Evolutionary conservation across 2,888 invertebrate species (phyloP).

Genomic region (Anoplius nigerrimus): DNA sequence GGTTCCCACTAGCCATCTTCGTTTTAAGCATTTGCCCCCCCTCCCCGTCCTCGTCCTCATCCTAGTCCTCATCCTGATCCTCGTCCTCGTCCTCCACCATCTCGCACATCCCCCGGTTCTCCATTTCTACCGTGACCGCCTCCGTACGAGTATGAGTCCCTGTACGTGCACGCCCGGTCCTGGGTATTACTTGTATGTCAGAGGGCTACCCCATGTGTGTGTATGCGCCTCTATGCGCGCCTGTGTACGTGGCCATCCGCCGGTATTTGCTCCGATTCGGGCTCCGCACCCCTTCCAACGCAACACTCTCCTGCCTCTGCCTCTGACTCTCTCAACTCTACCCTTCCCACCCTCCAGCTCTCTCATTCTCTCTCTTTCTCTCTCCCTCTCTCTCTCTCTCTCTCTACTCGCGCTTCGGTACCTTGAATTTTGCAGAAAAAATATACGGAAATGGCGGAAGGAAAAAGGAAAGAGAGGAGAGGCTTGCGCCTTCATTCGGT

Average conservation of each 20-base stretch:
- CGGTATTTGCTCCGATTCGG: conserved; percentile 69
- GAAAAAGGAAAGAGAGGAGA: conserved; percentile 34
- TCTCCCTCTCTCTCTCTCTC: conserved; percentile 12
- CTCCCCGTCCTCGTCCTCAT: conserved; percentile 29
- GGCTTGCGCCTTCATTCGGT: too few species aligned
- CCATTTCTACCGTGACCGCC: conserved; percentile 50
- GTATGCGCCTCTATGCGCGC: conserved; percentile 15
- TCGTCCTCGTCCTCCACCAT: conserved; percentile 24
- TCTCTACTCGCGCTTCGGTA: conserved; percentile 36
- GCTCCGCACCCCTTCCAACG: conserved; percentile 46
- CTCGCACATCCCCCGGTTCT: conserved; percentile 14
- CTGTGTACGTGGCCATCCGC: conserved; percentile 51
- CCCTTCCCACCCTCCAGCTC: too few species aligned
- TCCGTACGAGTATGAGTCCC: conserved; percentile 29
- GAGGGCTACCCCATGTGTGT: too few species aligned
- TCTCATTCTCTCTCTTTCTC: not conserved
- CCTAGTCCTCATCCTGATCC: conserved; percentile 47
- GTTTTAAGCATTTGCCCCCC: conserved; percentile 75
- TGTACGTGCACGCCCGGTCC: conserved; percentile 7
- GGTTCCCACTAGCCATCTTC: conserved; percentile 78
- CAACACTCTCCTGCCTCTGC: not conserved
- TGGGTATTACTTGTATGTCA: too few species aligned
- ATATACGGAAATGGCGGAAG: conserved; percentile 28
- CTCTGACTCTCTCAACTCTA: too few species aligned
- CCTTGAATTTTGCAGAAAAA: conserved; percentile 48